Evolutionary conservation across 2,888 invertebrate species (phyloP).

Genomic region (Drosophila colorata): DNA sequence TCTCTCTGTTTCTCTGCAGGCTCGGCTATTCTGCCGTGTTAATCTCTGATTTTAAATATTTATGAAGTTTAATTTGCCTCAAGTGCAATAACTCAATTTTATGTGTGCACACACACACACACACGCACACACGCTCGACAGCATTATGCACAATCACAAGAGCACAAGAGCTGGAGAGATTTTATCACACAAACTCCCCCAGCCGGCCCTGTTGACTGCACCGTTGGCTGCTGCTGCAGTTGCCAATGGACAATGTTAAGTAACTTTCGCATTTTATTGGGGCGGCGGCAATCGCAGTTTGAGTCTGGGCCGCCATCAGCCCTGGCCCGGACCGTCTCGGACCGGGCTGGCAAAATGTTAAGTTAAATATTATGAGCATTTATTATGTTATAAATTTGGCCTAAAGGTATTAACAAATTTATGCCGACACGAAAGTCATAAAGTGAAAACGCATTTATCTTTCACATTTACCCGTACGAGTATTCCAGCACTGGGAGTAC

Average conservation of each 20-base stretch:
- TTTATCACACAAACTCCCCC: conserved; percentile 45
- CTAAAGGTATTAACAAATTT: conserved; percentile 82
- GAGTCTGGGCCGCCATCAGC: conserved; percentile 15
- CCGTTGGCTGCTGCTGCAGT: conserved; percentile 4
- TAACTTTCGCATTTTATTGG: conserved; percentile 78
- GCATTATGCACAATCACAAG: conserved; percentile 59
- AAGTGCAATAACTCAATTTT: conserved; percentile 84
- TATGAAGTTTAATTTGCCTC: conserved; percentile 85
- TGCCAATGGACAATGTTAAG: conserved; percentile 70
- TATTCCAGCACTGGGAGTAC: conserved; percentile 20
- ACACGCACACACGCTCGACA: conserved; percentile 25
- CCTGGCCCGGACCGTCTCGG: background rate
- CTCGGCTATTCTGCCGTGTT: conserved; percentile 76
- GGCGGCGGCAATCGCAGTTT: conserved; percentile 33
- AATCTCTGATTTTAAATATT: conserved; percentile 85
- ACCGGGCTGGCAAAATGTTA: conserved; percentile 70
- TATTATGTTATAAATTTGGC: conserved; percentile 83
- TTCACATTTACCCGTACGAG: conserved; percentile 56
- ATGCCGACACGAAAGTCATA: conserved; percentile 82
- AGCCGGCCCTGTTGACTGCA: conserved; percentile 9
- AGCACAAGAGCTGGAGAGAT: conserved; percentile 44
- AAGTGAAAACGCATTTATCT: conserved; percentile 82
- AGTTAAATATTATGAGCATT: conserved; percentile 82
- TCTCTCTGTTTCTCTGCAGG: conserved; percentile 10
- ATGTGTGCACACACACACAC: conserved; percentile 57